A percentile compares a stretch with the other conserved stretches of the same genome.
Conservation (phyloP, 2,113 vertebrate genomes). For the Oncorhynchus gorbuscha region DNA sequence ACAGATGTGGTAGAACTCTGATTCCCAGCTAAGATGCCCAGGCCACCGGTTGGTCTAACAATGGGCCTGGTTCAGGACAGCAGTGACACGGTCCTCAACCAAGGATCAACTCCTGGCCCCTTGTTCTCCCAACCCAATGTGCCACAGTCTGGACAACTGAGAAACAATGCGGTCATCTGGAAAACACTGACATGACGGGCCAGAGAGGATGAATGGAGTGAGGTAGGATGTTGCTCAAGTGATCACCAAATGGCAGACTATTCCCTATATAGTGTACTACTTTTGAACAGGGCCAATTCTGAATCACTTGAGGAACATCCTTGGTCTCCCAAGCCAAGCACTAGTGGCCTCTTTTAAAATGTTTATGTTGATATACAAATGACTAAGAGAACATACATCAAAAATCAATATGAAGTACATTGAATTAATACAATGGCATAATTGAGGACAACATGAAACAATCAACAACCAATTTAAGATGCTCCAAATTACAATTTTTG, state of each 20-base stretch:
- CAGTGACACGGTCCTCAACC: neutral
- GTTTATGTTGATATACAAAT: too few relatives aligned
- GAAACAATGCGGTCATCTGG: neutral
- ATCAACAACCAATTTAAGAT: too few relatives aligned
- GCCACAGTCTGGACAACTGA: neutral
- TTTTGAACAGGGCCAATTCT: too few relatives aligned
- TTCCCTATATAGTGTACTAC: neutral
- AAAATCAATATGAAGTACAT: too few relatives aligned
- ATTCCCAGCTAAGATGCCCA: neutral
- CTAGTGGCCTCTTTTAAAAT: too few relatives aligned
- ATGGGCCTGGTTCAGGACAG: neutral
- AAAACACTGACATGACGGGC: neutral
- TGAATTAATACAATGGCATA: too few relatives aligned
- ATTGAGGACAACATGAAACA: too few relatives aligned
- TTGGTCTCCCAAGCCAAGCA: too few relatives aligned
- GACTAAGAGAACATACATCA: too few relatives aligned
- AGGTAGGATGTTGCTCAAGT: neutral
- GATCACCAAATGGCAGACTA: neutral
- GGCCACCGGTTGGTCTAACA: slow-evolving; percentile 3
- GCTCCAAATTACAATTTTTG: too few relatives aligned
- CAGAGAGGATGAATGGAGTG: neutral
- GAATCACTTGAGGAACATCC: too few relatives aligned
- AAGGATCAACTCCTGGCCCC: neutral
- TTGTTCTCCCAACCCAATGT: neutral
- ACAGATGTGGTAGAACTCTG: slow-evolving; percentile 7